These are phyloP conservation scores for Pluvianellus socialis DNA, from an alignment of 2,113 vertebrate species.

Conservation along the genomic window DNA sequence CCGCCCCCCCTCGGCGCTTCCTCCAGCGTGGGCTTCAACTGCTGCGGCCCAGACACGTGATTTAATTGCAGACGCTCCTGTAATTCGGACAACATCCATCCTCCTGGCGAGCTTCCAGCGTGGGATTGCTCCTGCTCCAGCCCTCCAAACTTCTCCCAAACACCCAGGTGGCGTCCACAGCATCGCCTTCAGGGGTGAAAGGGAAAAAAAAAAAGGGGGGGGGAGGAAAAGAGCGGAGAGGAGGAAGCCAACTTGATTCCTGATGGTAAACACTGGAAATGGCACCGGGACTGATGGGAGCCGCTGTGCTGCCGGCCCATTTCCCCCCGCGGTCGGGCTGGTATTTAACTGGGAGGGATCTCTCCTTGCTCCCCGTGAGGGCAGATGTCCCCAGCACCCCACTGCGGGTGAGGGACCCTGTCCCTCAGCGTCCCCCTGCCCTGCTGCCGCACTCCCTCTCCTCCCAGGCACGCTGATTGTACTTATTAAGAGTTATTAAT, in stretches of 20 bases:
- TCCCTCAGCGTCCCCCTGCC: background rate
- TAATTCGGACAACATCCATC: background rate
- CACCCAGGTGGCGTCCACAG: background rate
- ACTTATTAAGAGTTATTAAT: slow-evolving; percentile 76
- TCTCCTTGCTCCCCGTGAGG: background rate
- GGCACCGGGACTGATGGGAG: background rate
- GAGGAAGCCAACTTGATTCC: slow-evolving; percentile 22
- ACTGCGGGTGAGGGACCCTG: background rate
- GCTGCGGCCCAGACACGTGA: background rate
- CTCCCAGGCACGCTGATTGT: slow-evolving; percentile 59
- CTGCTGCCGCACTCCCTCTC: background rate
- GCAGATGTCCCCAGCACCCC: background rate
- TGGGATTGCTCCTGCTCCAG: background rate
- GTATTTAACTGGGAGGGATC: background rate
- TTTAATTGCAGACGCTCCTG: background rate
- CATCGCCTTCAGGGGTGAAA: background rate
- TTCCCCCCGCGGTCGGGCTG: background rate
- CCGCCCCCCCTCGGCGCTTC: accelerated
- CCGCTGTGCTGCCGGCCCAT: background rate
- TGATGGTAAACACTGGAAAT: slow-evolving; percentile 52
- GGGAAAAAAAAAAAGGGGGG: background rate
- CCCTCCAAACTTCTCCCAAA: background rate
- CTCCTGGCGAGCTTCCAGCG: background rate
- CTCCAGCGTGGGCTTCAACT: background rate
- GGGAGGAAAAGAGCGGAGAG: background rate